phyloP scores from a whole-genome alignment of 2,797 vertebrate species.

The Momotus momota region DNA sequence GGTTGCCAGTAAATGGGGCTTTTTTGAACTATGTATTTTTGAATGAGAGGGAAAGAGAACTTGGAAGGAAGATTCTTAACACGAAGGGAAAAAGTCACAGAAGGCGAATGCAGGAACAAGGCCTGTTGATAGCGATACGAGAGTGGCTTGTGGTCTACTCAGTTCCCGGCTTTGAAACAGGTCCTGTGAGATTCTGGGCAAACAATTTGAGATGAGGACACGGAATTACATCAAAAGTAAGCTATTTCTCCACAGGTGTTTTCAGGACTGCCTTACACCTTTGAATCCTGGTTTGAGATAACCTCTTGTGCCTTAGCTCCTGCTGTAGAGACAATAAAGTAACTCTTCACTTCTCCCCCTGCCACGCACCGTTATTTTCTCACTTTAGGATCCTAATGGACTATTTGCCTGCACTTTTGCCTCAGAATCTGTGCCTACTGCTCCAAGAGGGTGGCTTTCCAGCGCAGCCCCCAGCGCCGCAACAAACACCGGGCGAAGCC shows the following conservation, averaged over 20 bases:
- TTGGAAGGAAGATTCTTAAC: background rate
- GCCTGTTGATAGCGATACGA: fast-evolving
- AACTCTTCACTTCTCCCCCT: background rate
- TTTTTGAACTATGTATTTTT: background rate
- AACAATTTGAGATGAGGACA: too few relatives aligned
- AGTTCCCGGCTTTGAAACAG: background rate
- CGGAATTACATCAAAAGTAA: fast-evolving
- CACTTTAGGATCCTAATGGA: fast-evolving
- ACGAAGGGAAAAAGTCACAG: background rate
- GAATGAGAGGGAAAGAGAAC: background rate
- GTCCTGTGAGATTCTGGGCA: fast-evolving
- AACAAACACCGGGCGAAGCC: background rate
- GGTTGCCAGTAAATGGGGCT: background rate
- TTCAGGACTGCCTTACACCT: background rate
- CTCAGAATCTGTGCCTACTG: fast-evolving
- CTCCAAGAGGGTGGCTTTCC: background rate
- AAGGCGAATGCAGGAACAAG: background rate
- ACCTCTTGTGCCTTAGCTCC: background rate
- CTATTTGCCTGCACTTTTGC: fast-evolving
- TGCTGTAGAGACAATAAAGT: fast-evolving
- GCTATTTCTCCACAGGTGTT: fast-evolving
- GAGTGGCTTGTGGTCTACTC: background rate
- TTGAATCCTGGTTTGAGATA: background rate
- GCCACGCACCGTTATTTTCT: background rate
- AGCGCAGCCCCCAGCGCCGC: background rate